These are phyloP conservation scores for Xenus cinereus DNA, from an alignment of 2,113 vertebrate species.

Conservation along the genomic window DNA sequence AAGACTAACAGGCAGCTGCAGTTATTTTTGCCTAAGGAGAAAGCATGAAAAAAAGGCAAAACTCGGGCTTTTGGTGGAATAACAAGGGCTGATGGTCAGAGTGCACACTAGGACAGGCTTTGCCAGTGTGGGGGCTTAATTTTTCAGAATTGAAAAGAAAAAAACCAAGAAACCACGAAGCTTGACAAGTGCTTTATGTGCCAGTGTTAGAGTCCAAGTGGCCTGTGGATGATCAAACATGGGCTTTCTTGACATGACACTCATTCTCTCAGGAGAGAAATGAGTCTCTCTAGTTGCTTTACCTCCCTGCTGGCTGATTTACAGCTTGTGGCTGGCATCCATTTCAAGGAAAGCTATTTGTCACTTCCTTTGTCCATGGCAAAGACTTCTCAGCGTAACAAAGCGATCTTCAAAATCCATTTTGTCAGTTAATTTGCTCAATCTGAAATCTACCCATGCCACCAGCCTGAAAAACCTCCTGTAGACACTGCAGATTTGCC, in stretches of 20 bases:
- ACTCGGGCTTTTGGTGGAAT: background rate
- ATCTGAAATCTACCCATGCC: background rate
- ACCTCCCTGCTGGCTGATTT: conserved; percentile 16
- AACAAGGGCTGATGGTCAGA: background rate
- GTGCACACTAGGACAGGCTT: background rate
- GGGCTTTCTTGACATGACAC: background rate
- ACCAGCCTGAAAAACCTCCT: background rate
- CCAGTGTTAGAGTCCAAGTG: background rate
- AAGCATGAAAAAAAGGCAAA: background rate
- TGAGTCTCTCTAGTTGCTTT: background rate
- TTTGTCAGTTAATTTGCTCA: conserved; percentile 14
- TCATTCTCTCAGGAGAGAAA: conserved; percentile 6
- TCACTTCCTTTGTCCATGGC: background rate
- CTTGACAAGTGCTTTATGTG: background rate
- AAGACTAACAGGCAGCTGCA: background rate
- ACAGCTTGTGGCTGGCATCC: background rate
- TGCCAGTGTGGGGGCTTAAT: background rate
- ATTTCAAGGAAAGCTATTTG: background rate
- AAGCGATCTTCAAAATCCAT: conserved; percentile 1
- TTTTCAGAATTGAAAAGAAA: background rate
- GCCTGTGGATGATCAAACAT: background rate
- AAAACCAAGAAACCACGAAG: background rate
- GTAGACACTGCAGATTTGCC: background rate
- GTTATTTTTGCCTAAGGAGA: background rate
- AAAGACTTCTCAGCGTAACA: background rate